These are phyloP conservation scores for Esox niger DNA, from an alignment of 2,113 vertebrate genomes.

Conservation along the genomic window DNA sequence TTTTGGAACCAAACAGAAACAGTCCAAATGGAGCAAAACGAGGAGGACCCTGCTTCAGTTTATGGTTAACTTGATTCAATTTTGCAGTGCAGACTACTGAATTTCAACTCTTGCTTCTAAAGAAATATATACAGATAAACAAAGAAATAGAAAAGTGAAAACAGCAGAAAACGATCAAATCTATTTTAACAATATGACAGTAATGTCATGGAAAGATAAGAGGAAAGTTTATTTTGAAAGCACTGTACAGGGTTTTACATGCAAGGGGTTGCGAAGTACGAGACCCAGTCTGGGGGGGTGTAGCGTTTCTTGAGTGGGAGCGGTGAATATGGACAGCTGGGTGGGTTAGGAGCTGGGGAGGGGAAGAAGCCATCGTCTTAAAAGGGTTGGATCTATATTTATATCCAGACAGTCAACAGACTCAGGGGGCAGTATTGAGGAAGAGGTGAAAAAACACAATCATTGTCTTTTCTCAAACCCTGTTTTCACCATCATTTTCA, in stretches of 20 bases:
- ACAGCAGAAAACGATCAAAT: not conserved
- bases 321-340: slow-evolving; percentile 69
- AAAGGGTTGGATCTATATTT: slow-evolving; percentile 70
- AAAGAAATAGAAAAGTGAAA: not conserved
- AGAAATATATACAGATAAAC: not conserved
- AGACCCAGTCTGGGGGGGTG: slow-evolving; percentile 27
- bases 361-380: slow-evolving; percentile 58
- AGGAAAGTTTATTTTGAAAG: slow-evolving; percentile 65
- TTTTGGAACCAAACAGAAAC: too few species aligned
- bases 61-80: too few species aligned
- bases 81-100: too few species aligned
- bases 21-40: too few species aligned
- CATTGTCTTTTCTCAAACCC: not conserved
- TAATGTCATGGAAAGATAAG: slow-evolving; percentile 16
- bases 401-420: slow-evolving; percentile 45
- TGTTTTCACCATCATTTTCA: not conserved
- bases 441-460: not conserved
- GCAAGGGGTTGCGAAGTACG: not conserved
- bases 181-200: not conserved
- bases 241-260: slow-evolving; percentile 25
- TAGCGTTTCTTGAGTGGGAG: slow-evolving; percentile 55
- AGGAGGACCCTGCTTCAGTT: too few species aligned
- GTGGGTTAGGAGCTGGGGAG: slow-evolving; percentile 20
- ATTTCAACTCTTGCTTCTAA: not conserved
- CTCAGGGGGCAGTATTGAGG: not conserved